Conservation (phyloP, 2,797 vertebrate species). For the Australoheros facetus region DNA sequence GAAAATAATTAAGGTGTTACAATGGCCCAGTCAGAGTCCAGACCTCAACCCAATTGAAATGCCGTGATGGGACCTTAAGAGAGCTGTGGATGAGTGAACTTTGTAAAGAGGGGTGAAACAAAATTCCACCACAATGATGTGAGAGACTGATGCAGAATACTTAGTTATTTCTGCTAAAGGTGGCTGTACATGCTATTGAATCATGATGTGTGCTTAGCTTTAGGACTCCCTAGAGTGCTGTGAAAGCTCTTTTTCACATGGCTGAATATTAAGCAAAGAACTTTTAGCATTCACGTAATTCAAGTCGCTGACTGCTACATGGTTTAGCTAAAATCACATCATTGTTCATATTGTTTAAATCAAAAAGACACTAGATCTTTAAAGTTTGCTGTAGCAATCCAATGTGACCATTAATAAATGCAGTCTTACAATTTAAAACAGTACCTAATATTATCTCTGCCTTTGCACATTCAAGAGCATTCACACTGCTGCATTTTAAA, state of each 20-base stretch:
- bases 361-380: conserved; percentile 5
- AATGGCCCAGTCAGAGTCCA: neutral
- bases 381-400: neutral
- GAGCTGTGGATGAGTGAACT: neutral
- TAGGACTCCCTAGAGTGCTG: neutral
- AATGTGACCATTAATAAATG: conserved; percentile 11
- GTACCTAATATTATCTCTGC: neutral
- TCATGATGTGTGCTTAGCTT: neutral
- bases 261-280: neutral
- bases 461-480: neutral
- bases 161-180: no score
- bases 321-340: conserved; percentile 16
- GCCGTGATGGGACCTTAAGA: neutral
- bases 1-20: neutral
- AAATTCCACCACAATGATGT: neutral
- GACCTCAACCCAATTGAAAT: neutral
- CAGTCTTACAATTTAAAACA: neutral
- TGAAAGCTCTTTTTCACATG: no score
- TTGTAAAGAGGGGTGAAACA: neutral
- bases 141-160: neutral
- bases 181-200: neutral
- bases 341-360: conserved; percentile 19
- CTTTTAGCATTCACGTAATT: conserved; percentile 6
- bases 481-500: conserved; percentile 9
- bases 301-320: neutral